These are phyloP conservation scores for Hycleus cichorii DNA, from an alignment of 1,140 invertebrate genomes.

Conservation along the genomic window DNA sequence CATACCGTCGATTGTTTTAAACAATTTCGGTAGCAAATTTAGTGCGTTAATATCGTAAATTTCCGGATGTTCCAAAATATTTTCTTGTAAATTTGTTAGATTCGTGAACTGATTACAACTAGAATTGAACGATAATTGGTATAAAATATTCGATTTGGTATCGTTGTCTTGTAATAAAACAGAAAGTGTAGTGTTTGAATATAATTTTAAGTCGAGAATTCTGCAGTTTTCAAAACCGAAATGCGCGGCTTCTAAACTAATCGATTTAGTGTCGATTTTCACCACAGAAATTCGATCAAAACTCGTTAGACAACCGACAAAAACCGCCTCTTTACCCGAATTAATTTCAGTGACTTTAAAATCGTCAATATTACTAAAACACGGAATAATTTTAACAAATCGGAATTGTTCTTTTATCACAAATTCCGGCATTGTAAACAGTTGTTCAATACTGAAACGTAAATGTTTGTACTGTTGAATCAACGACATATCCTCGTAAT, in stretches of 20 bases:
- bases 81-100: constrained; percentile 41
- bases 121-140: constrained; percentile 56
- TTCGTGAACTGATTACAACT: constrained; percentile 43
- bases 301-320: constrained; percentile 26
- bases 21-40: constrained; percentile 37
- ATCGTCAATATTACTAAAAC: background rate
- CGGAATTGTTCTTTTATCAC: constrained; percentile 49
- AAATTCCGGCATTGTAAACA: constrained; percentile 63
- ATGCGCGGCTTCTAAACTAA: constrained; percentile 11
- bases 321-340: constrained; percentile 33
- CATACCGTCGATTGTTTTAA: constrained; percentile 64
- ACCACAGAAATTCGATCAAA: constrained; percentile 3
- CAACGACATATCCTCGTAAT: constrained; percentile 69
- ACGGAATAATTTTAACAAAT: constrained; percentile 39
- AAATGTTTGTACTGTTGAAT: constrained; percentile 73
- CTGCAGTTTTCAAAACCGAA: constrained; percentile 39
- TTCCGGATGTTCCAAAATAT: constrained; percentile 41
- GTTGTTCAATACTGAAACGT: constrained; percentile 55
- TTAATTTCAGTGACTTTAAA: constrained; percentile 42
- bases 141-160: constrained; percentile 50
- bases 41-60: constrained; percentile 20
- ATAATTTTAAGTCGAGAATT: constrained; percentile 69
- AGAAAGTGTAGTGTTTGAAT: constrained; percentile 70
- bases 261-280: background rate
- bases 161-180: constrained; percentile 58